Evolutionary conservation across 1,140 invertebrate species (phyloP).

Genomic region (Druon quercuslanigerum): DNA sequence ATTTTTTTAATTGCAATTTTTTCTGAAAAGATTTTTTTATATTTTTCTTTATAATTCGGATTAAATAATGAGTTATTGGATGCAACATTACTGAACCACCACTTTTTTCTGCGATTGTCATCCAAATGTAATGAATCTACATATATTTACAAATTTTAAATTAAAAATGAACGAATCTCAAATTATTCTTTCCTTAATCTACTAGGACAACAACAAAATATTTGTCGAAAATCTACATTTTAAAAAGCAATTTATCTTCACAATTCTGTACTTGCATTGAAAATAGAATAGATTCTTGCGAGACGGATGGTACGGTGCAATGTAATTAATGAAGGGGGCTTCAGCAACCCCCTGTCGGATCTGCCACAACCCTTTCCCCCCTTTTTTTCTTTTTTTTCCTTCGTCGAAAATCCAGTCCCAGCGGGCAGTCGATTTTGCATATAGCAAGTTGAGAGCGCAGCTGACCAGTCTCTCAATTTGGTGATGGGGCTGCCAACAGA

Average conservation of each 20-base stretch:
- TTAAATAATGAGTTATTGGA: too few species aligned
- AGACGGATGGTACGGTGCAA: neutral
- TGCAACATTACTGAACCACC: too few species aligned
- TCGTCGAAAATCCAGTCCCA: slow-evolving; percentile 6
- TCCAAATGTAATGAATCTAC: too few species aligned
- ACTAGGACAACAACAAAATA: too few species aligned
- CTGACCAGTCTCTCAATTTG: slow-evolving; percentile 52
- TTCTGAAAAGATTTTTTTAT: too few species aligned
- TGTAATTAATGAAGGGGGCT: neutral
- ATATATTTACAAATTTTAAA: too few species aligned
- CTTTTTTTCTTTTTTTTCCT: neutral
- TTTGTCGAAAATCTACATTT: too few species aligned
- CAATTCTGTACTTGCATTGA: slow-evolving; percentile 4
- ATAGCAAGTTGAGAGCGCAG: slow-evolving; percentile 50
- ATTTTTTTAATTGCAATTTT: too few species aligned
- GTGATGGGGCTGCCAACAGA: slow-evolving; percentile 36
- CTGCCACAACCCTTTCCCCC: slow-evolving; percentile 45
- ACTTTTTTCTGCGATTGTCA: too few species aligned
- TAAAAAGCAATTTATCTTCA: neutral
- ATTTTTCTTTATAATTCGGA: too few species aligned
- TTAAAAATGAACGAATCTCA: too few species aligned
- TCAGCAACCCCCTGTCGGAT: neutral
- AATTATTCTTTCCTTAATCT: too few species aligned
- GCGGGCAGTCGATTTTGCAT: slow-evolving; percentile 50
- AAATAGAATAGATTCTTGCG: neutral